phyloP scores from a whole-genome alignment of 1,140 invertebrate genomes.

The Trichonephila clavata region DNA sequence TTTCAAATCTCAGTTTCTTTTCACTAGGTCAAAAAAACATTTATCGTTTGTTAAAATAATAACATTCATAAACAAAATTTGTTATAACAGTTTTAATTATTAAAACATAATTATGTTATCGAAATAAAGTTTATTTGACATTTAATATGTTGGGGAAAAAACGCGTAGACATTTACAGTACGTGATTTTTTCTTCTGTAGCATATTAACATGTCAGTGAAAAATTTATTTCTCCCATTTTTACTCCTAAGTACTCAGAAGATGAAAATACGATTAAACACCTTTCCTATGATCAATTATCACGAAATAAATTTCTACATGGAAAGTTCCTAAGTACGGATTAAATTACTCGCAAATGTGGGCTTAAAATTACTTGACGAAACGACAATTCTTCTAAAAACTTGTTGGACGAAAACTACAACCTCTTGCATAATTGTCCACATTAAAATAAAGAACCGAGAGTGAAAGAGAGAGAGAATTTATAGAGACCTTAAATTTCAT shows the following conservation, averaged over 20 bases:
- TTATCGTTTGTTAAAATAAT: too few species aligned
- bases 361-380: background rate
- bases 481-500: slow-evolving; percentile 28
- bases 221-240: background rate
- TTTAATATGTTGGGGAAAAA: too few species aligned
- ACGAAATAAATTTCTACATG: background rate
- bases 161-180: too few species aligned
- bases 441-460: background rate
- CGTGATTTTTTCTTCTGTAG: too few species aligned
- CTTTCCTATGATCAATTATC: background rate
- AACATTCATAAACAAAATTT: too few species aligned
- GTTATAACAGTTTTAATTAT: too few species aligned
- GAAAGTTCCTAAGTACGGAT: background rate
- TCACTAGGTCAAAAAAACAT: too few species aligned
- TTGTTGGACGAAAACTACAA: background rate
- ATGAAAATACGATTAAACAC: background rate
- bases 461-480: background rate
- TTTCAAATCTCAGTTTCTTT: too few species aligned
- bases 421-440: background rate
- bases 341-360: background rate
- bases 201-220: background rate
- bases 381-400: background rate
- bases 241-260: background rate
- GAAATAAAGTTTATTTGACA: too few species aligned
- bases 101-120: too few species aligned